Percentiles rank a stretch among this genome's conserved stretches.
These are phyloP conservation scores for Drosophila orena DNA, from an alignment of 1,140 invertebrate species.

Conservation along the genomic window DNA sequence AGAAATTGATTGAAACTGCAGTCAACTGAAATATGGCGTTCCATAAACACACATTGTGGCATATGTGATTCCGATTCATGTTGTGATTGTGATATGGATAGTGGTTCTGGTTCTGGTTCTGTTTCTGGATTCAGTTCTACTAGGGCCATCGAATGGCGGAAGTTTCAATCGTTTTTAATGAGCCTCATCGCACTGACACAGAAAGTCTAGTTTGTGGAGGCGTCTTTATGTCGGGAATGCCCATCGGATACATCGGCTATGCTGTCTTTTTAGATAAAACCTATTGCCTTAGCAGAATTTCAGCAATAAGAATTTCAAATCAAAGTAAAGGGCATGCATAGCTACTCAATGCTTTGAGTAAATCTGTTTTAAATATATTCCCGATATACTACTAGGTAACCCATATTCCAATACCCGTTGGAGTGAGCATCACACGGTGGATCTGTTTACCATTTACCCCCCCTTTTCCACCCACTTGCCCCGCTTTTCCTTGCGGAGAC, in stretches of 20 bases:
- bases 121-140: neutral
- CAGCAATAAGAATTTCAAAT: neutral
- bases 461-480: neutral
- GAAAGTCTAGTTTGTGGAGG: slow-evolving; percentile 15
- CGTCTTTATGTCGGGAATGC: neutral
- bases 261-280: neutral
- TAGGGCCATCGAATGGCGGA: slow-evolving; percentile 42
- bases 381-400: neutral
- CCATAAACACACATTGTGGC: neutral
- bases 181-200: slow-evolving; percentile 35
- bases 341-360: no score
- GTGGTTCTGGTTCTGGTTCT: neutral
- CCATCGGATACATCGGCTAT: neutral
- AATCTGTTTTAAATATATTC: neutral
- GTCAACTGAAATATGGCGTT: neutral
- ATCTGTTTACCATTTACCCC: slow-evolving; percentile 15
- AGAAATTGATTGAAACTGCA: slow-evolving; percentile 18
- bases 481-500: slow-evolving; percentile 17
- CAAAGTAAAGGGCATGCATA: no score
- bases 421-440: neutral
- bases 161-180: slow-evolving; percentile 78
- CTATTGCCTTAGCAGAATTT: no score
- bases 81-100: neutral
- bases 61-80: neutral
- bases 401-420: neutral